Percentiles rank a stretch among this genome's conserved stretches.
phyloP scores from a whole-genome alignment of 2,888 invertebrate species.

The Biston stratarius region DNA sequence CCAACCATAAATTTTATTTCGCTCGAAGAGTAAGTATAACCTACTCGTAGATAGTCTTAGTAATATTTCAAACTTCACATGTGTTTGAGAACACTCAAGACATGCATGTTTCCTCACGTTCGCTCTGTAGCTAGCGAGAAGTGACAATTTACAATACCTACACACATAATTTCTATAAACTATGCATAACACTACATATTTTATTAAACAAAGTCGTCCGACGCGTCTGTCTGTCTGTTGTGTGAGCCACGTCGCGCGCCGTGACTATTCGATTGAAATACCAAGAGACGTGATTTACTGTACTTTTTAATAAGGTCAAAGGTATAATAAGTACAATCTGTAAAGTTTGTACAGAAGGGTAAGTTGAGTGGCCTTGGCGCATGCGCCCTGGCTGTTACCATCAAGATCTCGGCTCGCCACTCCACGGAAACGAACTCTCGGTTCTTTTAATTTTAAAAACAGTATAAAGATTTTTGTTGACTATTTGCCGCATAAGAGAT shows the following conservation, averaged over 20 bases:
- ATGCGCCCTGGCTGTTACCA: constrained; percentile 57
- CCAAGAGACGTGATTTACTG: constrained; percentile 20
- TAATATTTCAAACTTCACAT: too few species aligned
- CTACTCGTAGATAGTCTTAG: too few species aligned
- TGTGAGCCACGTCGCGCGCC: background rate
- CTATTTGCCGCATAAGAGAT: constrained; percentile 84
- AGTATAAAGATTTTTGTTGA: constrained; percentile 66
- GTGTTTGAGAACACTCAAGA: too few species aligned
- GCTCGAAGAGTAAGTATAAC: too few species aligned
- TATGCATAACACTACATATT: too few species aligned
- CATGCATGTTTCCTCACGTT: too few species aligned
- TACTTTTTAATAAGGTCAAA: constrained; percentile 46
- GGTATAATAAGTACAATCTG: constrained; percentile 49
- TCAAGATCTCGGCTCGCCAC: constrained; percentile 38
- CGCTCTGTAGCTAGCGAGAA: too few species aligned
- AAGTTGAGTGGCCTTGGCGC: constrained; percentile 53
- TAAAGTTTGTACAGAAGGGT: constrained; percentile 54
- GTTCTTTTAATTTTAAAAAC: constrained; percentile 38
- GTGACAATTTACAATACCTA: too few species aligned
- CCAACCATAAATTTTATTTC: too few species aligned
- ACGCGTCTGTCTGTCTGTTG: too few species aligned
- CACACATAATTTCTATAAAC: too few species aligned
- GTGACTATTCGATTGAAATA: constrained; percentile 18
- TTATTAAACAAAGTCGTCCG: too few species aligned
- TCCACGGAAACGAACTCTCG: constrained; percentile 43